A percentile compares a stretch with the other conserved stretches of the same genome.
phyloP scores from a whole-genome alignment of 1,140 invertebrate genomes.

The Lasioglossum baleicum region DNA sequence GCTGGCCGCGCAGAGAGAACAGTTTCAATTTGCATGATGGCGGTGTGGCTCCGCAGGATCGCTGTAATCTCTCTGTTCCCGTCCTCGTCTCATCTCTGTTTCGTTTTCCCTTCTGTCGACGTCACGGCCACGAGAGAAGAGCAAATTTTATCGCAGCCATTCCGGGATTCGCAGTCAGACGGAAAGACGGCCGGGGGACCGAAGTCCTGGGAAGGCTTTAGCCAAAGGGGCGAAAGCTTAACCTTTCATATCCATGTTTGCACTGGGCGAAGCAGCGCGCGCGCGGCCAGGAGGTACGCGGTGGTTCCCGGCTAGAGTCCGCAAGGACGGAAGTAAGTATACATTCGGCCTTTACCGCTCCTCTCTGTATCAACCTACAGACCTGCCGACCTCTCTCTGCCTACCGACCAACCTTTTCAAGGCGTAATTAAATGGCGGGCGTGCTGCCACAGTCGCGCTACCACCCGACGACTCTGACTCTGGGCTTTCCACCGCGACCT shows the following conservation, averaged over 20 bases:
- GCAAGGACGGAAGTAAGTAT: slow-evolving; percentile 46
- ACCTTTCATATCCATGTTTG: slow-evolving; percentile 62
- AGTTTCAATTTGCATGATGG: slow-evolving; percentile 61
- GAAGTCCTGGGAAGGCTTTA: slow-evolving; percentile 50
- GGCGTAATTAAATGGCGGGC: slow-evolving; percentile 57
- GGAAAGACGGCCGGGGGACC: slow-evolving; percentile 25
- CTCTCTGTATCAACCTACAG: slow-evolving; percentile 28
- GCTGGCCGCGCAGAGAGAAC: background rate
- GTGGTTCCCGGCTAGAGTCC: slow-evolving; percentile 4
- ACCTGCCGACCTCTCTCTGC: slow-evolving; percentile 47
- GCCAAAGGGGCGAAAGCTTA: slow-evolving; percentile 50
- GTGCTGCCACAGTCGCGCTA: background rate
- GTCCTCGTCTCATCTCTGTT: background rate
- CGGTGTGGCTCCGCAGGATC: slow-evolving; percentile 49
- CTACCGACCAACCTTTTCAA: slow-evolving; percentile 58
- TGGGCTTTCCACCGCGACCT: slow-evolving; percentile 8
- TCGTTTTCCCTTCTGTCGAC: slow-evolving; percentile 10
- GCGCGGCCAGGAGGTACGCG: slow-evolving; percentile 22
- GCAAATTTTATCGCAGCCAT: slow-evolving; percentile 62
- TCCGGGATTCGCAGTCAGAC: slow-evolving; percentile 32
- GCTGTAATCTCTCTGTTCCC: slow-evolving; percentile 52
- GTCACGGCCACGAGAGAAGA: slow-evolving; percentile 56
- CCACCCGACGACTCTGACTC: no score
- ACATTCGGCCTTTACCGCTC: slow-evolving; percentile 42
- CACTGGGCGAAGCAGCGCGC: slow-evolving; percentile 36